Conservation (phyloP, 2,113 vertebrate species). For the Haemorhous mexicanus region DNA sequence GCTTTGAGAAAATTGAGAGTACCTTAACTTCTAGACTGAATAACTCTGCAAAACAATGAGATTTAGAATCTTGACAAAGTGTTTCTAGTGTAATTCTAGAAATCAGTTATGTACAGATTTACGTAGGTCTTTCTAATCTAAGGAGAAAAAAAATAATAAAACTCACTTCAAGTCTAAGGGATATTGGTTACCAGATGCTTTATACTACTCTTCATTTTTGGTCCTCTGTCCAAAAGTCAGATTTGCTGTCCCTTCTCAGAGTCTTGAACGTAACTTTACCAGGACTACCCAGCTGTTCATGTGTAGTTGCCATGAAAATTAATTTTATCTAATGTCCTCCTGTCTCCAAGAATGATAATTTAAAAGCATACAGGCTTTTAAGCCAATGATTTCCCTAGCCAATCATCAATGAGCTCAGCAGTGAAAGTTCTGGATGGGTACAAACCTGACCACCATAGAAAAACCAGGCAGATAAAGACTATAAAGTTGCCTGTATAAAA, state of each 20-base stretch:
- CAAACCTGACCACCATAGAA: not conserved
- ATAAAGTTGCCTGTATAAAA: not conserved
- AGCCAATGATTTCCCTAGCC: not conserved
- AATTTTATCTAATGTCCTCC: not conserved
- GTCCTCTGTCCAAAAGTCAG: not conserved
- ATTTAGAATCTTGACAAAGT: not conserved
- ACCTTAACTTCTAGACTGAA: not conserved
- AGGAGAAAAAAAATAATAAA: not conserved
- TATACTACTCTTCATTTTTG: not conserved
- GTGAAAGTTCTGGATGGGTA: not conserved
- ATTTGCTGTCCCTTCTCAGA: not conserved
- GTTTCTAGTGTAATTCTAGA: not conserved
- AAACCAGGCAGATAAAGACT: not conserved
- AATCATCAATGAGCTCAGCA: fast-evolving
- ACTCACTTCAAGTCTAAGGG: not conserved
- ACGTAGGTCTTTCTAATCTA: not conserved
- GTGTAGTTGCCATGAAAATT: not conserved
- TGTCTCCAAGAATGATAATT: not conserved
- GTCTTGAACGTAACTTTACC: not conserved
- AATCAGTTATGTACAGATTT: not conserved
- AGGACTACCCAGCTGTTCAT: not conserved
- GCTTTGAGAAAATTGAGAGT: not conserved
- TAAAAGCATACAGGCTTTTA: not conserved
- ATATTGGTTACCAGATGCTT: not conserved
- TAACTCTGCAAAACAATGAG: not conserved